phyloP scores from a whole-genome alignment of 2,888 invertebrate genomes.

The Terebella lapidaria region DNA sequence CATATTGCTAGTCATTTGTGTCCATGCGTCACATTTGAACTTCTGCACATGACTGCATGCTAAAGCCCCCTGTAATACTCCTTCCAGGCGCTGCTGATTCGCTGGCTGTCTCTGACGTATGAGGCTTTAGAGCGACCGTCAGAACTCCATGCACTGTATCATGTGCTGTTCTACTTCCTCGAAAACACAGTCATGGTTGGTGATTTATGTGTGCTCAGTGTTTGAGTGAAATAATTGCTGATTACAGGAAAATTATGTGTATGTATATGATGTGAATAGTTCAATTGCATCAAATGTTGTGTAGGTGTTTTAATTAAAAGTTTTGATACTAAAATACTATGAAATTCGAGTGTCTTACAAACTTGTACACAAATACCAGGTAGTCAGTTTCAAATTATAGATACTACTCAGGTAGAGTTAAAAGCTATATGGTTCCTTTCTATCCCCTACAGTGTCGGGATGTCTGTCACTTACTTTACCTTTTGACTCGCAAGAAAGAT shows the following conservation, averaged over 20 bases:
- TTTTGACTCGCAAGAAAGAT: slow-evolving; percentile 42
- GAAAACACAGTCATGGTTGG: slow-evolving; percentile 16
- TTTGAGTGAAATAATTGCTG: no score
- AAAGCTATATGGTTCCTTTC: background rate
- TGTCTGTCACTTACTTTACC: slow-evolving; percentile 42
- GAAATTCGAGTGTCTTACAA: no score
- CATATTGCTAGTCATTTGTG: no score
- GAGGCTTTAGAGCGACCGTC: slow-evolving; percentile 37
- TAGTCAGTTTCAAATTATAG: background rate
- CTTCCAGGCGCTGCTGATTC: slow-evolving; percentile 36
- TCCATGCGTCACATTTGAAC: no score
- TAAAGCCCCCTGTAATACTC: no score
- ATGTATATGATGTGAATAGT: background rate
- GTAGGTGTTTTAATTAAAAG: no score
- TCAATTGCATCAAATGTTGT: no score
- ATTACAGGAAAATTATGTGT: no score
- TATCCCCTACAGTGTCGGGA: slow-evolving; percentile 36
- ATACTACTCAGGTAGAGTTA: background rate
- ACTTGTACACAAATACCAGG: background rate
- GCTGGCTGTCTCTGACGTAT: slow-evolving; percentile 41
- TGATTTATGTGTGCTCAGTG: no score
- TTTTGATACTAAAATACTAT: no score
- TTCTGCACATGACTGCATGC: no score
- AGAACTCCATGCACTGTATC: slow-evolving; percentile 40
- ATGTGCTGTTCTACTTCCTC: slow-evolving; percentile 37